These are phyloP conservation scores for Chitala chitala DNA, from an alignment of 2,113 vertebrate genomes.

Conservation along the genomic window DNA sequence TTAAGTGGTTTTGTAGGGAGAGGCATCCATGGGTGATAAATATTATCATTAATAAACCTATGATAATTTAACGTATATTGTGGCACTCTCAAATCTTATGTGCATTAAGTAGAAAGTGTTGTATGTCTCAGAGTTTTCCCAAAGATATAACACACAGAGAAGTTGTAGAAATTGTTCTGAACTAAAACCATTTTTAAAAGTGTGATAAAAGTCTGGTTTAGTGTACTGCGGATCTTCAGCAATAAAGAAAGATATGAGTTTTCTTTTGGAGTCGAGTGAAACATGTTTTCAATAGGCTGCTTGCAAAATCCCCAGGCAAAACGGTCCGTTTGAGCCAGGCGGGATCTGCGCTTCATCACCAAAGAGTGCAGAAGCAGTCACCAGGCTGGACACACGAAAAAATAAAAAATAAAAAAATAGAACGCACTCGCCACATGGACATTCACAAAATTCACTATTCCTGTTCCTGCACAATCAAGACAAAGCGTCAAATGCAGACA, in stretches of 20 bases:
- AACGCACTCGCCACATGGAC: not conserved
- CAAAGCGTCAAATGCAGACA: not conserved
- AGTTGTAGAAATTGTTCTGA: not conserved
- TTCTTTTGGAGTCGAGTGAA: not conserved
- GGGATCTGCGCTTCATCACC: constrained; percentile 32
- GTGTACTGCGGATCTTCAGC: not conserved
- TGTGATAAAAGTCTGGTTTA: not conserved
- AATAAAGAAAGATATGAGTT: not conserved
- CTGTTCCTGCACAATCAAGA: not conserved
- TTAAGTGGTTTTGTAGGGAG: no score
- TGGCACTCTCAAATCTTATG: no score
- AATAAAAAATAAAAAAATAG: not conserved
- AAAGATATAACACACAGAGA: no score
- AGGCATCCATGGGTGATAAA: no score
- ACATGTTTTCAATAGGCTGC: not conserved
- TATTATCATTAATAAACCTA: no score
- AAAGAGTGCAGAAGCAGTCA: constrained; percentile 21
- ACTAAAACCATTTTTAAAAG: not conserved
- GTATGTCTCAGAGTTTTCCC: no score
- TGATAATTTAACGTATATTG: no score
- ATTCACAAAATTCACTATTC: not conserved
- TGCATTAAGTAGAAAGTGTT: no score
- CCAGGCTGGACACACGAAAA: constrained; percentile 28
- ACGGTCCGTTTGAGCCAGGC: constrained; percentile 25
- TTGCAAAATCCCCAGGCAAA: constrained; percentile 8